These are phyloP conservation scores for Theodoxus fluviatilis DNA, from an alignment of 2,888 invertebrate genomes.

Conservation along the genomic window DNA sequence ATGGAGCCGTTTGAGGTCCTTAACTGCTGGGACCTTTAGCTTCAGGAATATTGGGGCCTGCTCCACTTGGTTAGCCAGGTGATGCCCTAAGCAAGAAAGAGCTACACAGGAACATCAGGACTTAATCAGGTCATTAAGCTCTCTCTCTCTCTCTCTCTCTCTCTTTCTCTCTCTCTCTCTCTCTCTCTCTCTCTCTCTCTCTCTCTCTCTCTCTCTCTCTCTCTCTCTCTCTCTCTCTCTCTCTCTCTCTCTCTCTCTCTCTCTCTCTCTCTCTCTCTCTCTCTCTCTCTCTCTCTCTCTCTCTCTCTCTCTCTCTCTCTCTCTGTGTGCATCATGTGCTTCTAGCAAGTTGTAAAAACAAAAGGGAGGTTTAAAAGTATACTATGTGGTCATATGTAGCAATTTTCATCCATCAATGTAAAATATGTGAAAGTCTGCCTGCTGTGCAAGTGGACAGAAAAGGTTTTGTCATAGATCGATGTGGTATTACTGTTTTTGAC, in stretches of 20 bases:
- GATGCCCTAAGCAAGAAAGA: too few relatives aligned
- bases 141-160: constrained; percentile 19
- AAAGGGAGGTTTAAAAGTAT: background rate
- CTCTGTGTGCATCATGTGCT: too few relatives aligned
- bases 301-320: too few relatives aligned
- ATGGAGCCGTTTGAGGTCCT: too few relatives aligned
- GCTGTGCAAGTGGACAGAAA: too few relatives aligned
- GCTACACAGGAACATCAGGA: background rate
- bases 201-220: constrained; percentile 6
- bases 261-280: background rate
- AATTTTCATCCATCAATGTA: background rate
- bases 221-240: constrained; percentile 9
- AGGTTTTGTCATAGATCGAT: too few relatives aligned
- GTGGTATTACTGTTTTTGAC: too few relatives aligned
- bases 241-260: constrained; percentile 2
- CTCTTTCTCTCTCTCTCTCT: constrained; percentile 23
- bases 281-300: background rate
- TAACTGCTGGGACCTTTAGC: too few relatives aligned
- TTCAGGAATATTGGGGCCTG: too few relatives aligned
- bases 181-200: constrained; percentile 15
- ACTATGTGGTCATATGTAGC: background rate
- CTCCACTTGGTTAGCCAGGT: too few relatives aligned
- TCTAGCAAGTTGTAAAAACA: too few relatives aligned
- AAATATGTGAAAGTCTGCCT: too few relatives aligned
- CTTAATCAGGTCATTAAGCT: background rate